Evolutionary conservation across 2,797 vertebrate species (phyloP).

Genomic region (Cuniculus paca): DNA sequence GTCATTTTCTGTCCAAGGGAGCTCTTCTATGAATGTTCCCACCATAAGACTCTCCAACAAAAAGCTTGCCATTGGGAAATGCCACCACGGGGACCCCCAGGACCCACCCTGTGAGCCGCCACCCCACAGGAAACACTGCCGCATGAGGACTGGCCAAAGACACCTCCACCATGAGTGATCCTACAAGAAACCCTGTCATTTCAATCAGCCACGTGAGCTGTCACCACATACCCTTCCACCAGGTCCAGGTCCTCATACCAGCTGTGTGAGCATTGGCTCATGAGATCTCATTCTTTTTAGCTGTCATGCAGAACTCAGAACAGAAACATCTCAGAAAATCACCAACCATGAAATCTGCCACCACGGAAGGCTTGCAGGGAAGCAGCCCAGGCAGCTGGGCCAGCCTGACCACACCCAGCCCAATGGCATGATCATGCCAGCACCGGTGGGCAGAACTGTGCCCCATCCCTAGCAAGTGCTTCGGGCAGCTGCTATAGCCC

Average conservation of each 20-base stretch:
- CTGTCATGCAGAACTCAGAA: not conserved
- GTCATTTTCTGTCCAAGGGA: not conserved
- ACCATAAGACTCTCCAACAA: not conserved
- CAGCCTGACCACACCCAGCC: not conserved
- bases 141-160: fast-evolving
- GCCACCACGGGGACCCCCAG: not conserved
- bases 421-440: fast-evolving
- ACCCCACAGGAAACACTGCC: not conserved
- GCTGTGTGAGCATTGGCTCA: not conserved
- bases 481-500: not conserved
- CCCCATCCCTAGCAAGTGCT: not conserved
- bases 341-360: not conserved
- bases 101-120: not conserved
- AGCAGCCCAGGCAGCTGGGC: not conserved
- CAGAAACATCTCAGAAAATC: not conserved
- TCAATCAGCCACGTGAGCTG: not conserved
- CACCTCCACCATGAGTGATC: fast-evolving
- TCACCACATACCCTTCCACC: not conserved
- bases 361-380: not conserved
- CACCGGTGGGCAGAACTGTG: not conserved
- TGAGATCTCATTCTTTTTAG: not conserved
- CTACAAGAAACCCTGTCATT: not conserved
- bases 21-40: not conserved
- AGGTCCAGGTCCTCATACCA: not conserved
- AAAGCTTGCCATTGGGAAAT: not conserved